phyloP scores from a whole-genome alignment of 2,113 vertebrate species.

The Erythrocercus mccallii region DNA sequence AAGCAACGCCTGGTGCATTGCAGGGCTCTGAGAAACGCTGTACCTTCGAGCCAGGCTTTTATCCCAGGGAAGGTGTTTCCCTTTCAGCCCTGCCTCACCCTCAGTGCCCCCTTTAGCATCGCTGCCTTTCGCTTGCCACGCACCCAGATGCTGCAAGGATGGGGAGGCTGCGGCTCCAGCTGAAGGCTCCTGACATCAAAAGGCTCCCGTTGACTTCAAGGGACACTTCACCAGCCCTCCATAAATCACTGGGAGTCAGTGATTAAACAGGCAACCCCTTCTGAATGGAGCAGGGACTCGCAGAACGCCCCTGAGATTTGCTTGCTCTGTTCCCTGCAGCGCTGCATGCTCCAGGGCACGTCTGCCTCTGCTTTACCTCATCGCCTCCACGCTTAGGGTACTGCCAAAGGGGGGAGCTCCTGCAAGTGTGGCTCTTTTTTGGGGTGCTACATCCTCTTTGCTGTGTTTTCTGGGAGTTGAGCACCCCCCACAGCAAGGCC shows the following conservation, averaged over 20 bases:
- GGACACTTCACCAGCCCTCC: background rate
- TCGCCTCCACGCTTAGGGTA: background rate
- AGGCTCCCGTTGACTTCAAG: background rate
- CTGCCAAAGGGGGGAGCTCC: background rate
- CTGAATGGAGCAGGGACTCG: background rate
- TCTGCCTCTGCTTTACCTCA: background rate
- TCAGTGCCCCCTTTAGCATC: background rate
- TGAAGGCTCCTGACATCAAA: conserved; percentile 3
- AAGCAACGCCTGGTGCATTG: conserved; percentile 27
- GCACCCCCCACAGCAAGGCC: background rate
- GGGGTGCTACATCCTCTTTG: background rate
- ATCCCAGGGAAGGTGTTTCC: background rate
- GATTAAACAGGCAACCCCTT: background rate
- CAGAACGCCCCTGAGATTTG: background rate
- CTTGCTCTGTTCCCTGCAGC: background rate
- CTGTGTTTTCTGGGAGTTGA: background rate
- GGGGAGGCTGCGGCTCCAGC: background rate
- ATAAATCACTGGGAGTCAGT: conserved; percentile 1
- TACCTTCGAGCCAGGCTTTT: conserved; percentile 10
- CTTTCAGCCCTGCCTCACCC: background rate
- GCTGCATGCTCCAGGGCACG: background rate
- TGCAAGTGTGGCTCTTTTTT: background rate
- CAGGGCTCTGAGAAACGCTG: background rate
- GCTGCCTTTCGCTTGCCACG: background rate
- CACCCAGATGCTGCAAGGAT: background rate